Evolutionary conservation across 2,113 vertebrate genomes (phyloP).

Genomic region (Catharus bicknelli): DNA sequence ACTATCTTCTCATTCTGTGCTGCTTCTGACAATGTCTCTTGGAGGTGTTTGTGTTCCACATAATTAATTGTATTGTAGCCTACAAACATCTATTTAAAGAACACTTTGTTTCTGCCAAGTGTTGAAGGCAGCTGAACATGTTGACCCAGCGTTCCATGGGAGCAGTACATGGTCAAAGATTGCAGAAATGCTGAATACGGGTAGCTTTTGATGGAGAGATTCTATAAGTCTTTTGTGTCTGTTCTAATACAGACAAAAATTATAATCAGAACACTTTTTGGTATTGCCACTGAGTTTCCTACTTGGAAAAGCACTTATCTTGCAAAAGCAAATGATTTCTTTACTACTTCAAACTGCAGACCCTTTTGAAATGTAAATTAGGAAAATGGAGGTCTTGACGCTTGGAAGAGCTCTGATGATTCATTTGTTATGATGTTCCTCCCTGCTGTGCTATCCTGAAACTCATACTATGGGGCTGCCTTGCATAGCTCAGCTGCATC

Average conservation of each 20-base stretch:
- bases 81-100: background rate
- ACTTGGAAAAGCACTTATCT: slow-evolving; percentile 63
- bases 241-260: slow-evolving; percentile 43
- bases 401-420: slow-evolving; percentile 41
- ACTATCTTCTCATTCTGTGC: background rate
- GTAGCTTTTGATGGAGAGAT: slow-evolving; percentile 10
- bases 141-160: background rate
- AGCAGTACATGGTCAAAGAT: background rate
- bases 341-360: slow-evolving; percentile 44
- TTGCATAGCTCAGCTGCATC: background rate
- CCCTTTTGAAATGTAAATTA: slow-evolving; percentile 73
- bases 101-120: slow-evolving; percentile 5
- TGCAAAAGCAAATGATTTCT: slow-evolving; percentile 68
- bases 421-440: slow-evolving; percentile 43
- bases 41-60: background rate
- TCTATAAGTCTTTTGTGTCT: slow-evolving; percentile 33
- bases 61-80: background rate
- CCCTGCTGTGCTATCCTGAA: background rate
- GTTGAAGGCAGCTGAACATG: background rate
- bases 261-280: slow-evolving; percentile 30
- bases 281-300: slow-evolving; percentile 44
- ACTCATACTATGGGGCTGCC: background rate
- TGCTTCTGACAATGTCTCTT: background rate
- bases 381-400: slow-evolving; percentile 28
- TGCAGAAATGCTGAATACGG: background rate